A percentile compares a stretch with the other conserved stretches of the same genome.
phyloP scores from a whole-genome alignment of 2,113 vertebrate species.

The Pimephales promelas region DNA sequence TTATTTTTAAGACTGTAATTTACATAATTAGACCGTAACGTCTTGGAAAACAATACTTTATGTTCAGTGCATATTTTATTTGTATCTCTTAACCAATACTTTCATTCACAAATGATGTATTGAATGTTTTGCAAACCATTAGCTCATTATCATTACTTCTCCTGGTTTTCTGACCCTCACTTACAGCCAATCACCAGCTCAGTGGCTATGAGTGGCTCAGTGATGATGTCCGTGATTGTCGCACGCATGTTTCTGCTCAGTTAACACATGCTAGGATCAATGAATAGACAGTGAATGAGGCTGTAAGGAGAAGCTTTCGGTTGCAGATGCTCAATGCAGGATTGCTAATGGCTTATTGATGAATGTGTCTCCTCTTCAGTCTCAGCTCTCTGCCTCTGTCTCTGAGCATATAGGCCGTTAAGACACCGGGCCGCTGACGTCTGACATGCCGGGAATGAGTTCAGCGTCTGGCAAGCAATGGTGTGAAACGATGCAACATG shows the following conservation, averaged over 20 bases:
- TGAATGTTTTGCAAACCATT: neutral
- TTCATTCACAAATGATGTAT: neutral
- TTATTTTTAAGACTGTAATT: too few species aligned
- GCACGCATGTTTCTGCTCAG: slow-evolving; percentile 38
- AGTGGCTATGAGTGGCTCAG: neutral
- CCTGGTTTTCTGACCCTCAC: neutral
- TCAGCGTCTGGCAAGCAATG: neutral
- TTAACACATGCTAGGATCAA: slow-evolving; percentile 42
- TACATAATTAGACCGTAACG: neutral
- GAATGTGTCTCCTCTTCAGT: slow-evolving; percentile 56
- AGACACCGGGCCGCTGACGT: slow-evolving; percentile 44
- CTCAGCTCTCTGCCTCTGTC: slow-evolving; percentile 52
- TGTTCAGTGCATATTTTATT: neutral
- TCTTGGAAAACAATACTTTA: neutral
- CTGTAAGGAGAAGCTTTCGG: slow-evolving; percentile 47
- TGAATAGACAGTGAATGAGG: slow-evolving; percentile 52
- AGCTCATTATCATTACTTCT: neutral
- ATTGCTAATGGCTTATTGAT: slow-evolving; percentile 62
- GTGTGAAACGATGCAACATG: slow-evolving; percentile 9
- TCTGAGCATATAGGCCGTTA: slow-evolving; percentile 42
- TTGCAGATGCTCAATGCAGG: slow-evolving; percentile 43
- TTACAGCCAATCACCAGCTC: neutral
- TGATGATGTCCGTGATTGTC: slow-evolving; percentile 17
- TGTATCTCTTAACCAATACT: neutral
- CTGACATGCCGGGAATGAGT: slow-evolving; percentile 40